These are phyloP conservation scores for Formica aserva DNA, from an alignment of 2,888 invertebrate genomes.

Conservation along the genomic window DNA sequence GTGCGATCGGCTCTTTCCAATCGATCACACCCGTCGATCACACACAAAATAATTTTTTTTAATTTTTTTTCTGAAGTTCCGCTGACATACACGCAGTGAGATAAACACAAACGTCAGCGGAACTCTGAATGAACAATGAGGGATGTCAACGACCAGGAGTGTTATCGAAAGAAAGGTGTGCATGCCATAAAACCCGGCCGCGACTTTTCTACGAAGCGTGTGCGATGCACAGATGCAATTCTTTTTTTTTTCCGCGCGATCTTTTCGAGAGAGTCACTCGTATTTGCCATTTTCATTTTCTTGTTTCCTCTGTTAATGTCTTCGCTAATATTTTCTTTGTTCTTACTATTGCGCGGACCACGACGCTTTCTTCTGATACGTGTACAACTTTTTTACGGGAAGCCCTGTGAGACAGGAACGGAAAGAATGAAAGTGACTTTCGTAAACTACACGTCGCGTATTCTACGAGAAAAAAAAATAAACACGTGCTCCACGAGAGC, in stretches of 20 bases:
- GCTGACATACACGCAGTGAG: background rate
- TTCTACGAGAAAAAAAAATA: background rate
- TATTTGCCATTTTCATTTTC: constrained; percentile 30
- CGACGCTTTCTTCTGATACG: background rate
- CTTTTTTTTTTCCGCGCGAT: too few species aligned
- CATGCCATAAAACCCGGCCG: background rate
- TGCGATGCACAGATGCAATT: constrained; percentile 6
- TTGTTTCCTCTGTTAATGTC: constrained; percentile 3
- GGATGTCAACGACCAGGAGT: background rate
- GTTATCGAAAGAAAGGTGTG: background rate
- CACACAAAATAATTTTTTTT: constrained; percentile 17
- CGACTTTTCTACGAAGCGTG: background rate
- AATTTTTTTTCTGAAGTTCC: constrained; percentile 7
- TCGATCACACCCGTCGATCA: constrained; percentile 2
- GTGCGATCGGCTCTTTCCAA: background rate
- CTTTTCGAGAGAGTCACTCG: background rate
- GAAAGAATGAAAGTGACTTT: constrained; percentile 11
- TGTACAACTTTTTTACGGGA: constrained; percentile 7
- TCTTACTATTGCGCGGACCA: background rate
- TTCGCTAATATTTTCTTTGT: constrained; percentile 10
- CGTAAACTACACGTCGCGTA: background rate
- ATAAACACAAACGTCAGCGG: background rate
- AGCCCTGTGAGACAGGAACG: background rate
- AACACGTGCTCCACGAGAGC: background rate
- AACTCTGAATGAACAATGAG: constrained; percentile 7